Conservation (phyloP, 2,888 invertebrate genomes). For the Disparrhopalites patrizii region DNA sequence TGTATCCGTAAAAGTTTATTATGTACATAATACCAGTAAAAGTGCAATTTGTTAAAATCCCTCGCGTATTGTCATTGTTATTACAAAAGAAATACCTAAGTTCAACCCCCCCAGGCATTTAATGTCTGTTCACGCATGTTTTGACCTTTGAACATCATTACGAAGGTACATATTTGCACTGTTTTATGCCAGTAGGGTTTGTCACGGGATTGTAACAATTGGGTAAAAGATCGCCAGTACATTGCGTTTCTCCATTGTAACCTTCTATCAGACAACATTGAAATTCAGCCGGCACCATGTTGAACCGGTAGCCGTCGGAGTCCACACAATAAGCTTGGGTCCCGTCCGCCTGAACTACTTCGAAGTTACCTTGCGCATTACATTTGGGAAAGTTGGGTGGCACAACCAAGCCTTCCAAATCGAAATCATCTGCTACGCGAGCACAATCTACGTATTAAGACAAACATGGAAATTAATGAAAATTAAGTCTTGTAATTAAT, state of each 20-base stretch:
- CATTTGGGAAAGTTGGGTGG: neutral
- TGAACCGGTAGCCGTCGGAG: constrained; percentile 39
- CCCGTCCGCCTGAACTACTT: constrained; percentile 28
- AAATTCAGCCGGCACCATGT: constrained; percentile 1
- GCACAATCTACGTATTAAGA: constrained; percentile 29
- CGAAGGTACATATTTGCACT: neutral
- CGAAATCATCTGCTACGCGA: constrained; percentile 20
- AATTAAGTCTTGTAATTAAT: neutral
- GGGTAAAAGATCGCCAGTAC: neutral
- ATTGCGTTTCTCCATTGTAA: constrained; percentile 7
- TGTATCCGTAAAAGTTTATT: too few relatives aligned
- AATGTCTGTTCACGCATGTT: too few relatives aligned
- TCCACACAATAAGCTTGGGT: constrained; percentile 37
- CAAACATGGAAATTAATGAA: neutral
- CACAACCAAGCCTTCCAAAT: constrained; percentile 15
- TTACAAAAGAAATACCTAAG: too few relatives aligned
- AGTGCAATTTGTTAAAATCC: too few relatives aligned
- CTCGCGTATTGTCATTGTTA: too few relatives aligned
- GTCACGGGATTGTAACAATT: neutral
- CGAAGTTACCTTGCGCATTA: constrained; percentile 34
- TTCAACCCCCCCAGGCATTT: too few relatives aligned
- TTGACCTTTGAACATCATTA: neutral
- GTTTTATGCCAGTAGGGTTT: constrained; percentile 14
- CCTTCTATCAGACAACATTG: constrained; percentile 28
- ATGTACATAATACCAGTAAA: too few relatives aligned